Percentiles rank a stretch among this genome's conserved stretches.
Evolutionary conservation across 2,113 vertebrate genomes (phyloP).

Genomic region (Crotophaga sulcirostris): DNA sequence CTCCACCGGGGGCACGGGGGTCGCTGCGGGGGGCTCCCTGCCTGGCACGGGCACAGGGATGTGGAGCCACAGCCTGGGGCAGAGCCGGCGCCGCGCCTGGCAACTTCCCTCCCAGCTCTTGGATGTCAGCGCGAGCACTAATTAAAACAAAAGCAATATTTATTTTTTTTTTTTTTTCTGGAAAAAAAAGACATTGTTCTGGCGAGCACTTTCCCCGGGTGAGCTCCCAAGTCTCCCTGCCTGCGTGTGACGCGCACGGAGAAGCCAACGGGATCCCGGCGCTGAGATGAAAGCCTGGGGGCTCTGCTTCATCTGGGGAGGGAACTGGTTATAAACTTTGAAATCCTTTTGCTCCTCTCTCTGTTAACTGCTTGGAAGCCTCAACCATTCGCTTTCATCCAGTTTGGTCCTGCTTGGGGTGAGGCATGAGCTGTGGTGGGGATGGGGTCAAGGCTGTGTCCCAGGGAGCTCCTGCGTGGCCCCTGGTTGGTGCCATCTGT

Average conservation of each 20-base stretch:
- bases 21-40: not conserved
- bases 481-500: accelerated
- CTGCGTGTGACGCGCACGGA: accelerated
- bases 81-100: not conserved
- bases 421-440: no score
- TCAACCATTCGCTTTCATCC: not conserved
- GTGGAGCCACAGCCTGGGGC: not conserved
- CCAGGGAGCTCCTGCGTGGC: not conserved
- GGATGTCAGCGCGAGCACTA: not conserved
- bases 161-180: not conserved
- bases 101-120: not conserved
- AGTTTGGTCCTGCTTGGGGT: not conserved
- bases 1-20: not conserved
- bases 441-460: not conserved
- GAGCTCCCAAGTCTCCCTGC: not conserved
- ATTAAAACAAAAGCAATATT: not conserved
- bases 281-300: not conserved
- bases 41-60: not conserved
- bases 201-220: not conserved
- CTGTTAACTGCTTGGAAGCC: not conserved
- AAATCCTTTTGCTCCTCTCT: not conserved
- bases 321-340: not conserved
- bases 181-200: not conserved
- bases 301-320: accelerated
- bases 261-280: not conserved